Percentiles rank a stretch among this genome's conserved stretches.
Conservation (phyloP, 1,140 invertebrate genomes). For the Temnothorax nylanderi region DNA sequence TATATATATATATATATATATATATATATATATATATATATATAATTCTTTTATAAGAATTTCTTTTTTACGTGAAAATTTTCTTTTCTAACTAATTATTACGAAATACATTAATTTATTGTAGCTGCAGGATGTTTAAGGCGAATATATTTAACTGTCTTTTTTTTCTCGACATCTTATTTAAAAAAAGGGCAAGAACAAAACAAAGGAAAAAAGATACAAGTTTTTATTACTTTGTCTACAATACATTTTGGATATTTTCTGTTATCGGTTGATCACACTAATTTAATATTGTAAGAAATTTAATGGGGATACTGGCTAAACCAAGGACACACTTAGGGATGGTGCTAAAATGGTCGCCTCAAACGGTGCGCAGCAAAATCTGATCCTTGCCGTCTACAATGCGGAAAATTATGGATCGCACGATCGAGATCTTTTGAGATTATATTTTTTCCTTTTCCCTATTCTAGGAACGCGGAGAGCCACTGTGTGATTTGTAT, state of each 20-base stretch:
- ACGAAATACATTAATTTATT: background rate
- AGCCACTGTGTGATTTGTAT: conserved; percentile 65
- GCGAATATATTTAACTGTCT: background rate
- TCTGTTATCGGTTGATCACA: background rate
- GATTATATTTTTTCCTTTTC: background rate
- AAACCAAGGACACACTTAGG: background rate
- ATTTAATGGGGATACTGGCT: background rate
- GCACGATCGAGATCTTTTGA: background rate
- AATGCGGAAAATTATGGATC: conserved; percentile 8
- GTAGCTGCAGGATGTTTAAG: background rate
- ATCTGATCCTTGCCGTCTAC: background rate
- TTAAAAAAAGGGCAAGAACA: background rate
- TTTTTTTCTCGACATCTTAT: background rate
- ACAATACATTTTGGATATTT: background rate
- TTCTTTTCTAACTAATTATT: background rate
- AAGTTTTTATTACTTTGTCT: background rate
- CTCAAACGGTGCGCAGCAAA: background rate
- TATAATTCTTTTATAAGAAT: background rate
- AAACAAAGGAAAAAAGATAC: background rate
- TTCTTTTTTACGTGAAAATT: background rate
- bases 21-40: too few species aligned
- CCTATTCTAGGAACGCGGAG: conserved; percentile 69
- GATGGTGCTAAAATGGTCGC: background rate
- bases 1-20: too few species aligned
- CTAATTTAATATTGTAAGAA: background rate